A percentile compares a stretch with the other conserved stretches of the same genome.
Conservation (phyloP, 2,113 vertebrate species). For the Pygathrix nemaeus region DNA sequence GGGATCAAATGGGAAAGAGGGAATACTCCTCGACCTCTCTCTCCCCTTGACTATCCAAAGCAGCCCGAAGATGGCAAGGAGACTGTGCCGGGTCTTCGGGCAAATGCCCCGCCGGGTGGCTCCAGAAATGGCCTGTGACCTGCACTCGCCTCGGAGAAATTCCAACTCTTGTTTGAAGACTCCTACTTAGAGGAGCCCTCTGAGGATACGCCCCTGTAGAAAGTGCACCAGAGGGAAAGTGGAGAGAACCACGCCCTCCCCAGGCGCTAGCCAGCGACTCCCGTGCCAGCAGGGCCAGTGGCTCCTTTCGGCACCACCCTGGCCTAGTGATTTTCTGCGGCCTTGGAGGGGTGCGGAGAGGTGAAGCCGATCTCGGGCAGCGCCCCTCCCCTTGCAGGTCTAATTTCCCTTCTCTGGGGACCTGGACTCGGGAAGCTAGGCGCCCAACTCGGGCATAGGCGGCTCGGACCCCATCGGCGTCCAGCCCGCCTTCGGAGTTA, state of each 20-base stretch:
- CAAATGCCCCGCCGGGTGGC: not conserved
- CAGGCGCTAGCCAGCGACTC: too few relatives aligned
- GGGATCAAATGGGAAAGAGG: not conserved
- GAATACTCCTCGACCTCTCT: not conserved
- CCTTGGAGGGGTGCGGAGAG: not conserved
- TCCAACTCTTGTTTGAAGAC: not conserved
- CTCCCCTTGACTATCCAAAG: accelerated
- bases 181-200: not conserved
- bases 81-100: accelerated
- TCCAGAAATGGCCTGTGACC: not conserved
- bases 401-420: not conserved
- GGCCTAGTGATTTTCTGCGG: not conserved
- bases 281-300: not conserved
- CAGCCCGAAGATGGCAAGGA: not conserved
- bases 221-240: not conserved
- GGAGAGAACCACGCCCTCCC: not conserved
- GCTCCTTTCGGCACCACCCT: not conserved
- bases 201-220: not conserved
- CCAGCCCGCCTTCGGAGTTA: not conserved
- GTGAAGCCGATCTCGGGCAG: not conserved
- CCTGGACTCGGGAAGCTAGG: accelerated
- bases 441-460: accelerated
- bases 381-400: not conserved
- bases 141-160: not conserved
- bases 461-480: accelerated